Evolutionary conservation across 2,888 invertebrate genomes (phyloP), one percentile per base, ranked within the genome.

Genomic region (Strigamia crassipes): DNA sequence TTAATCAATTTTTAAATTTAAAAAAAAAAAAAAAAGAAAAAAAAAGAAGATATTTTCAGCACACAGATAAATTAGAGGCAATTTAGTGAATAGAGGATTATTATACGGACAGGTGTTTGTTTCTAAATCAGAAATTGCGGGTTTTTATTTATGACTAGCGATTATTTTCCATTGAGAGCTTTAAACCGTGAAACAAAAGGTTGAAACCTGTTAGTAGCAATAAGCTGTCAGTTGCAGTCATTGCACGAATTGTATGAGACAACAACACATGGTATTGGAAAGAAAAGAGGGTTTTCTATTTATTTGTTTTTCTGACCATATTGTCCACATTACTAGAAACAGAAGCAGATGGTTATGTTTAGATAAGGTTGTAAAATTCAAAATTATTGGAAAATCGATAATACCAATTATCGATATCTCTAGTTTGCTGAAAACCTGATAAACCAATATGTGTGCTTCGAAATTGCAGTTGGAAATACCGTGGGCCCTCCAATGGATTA

Each of bases 371-470:
- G n/a, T 73, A 73, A 73, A 73, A 73, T 73, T 73, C 73, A 73
- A 73, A 73, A 73, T 73, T 73, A 73, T 73, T 31, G 73, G 73
- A 73, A 73, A 73, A 73, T 73, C 73, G 5, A 73, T 73, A 73
- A 73, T 13, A 27, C 73, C 31, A 73, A 73, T 73, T 73, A 73
- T 31, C 73, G 31, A 73, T 73, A 73, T 73, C 73, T 73, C 73
- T 27, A 13, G 27, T 5, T 31, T 73, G 56, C 31, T n/a, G 73
- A 73, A 73, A 73, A 73, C 23, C 73, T 31, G 31, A 73, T 73
- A 73, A 66, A 73, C 73, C 73, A 73, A 73, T 73, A 73, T 73
- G 73, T 73, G 73, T 73, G 73, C 73, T 15, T 13, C 73, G 27
- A 73, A 73, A 73, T 73, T 73, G 73, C 73, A 73, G 73, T 73